Percentiles rank a stretch among this genome's conserved stretches.
phyloP scores from a whole-genome alignment of 2,113 vertebrate species.

The Conger conger region DNA sequence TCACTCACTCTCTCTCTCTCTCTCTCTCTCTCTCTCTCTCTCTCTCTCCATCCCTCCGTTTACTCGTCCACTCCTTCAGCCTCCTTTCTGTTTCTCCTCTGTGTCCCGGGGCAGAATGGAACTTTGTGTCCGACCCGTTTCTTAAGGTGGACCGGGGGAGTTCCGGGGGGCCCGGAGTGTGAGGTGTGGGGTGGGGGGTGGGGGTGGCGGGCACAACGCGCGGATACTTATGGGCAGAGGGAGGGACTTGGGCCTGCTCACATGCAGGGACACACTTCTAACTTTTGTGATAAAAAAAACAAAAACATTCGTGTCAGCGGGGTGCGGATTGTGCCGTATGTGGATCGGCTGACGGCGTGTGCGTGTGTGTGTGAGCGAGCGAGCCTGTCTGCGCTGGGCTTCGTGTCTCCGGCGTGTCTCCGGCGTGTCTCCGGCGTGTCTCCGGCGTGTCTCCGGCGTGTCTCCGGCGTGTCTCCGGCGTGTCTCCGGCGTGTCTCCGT shows the following conservation, averaged over 20 bases:
- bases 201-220: background rate
- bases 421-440: background rate
- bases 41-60: background rate
- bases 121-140: slow-evolving; percentile 15
- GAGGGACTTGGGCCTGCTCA: background rate
- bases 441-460: background rate
- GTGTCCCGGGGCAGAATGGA: slow-evolving; percentile 16
- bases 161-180: background rate
- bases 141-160: slow-evolving; percentile 16
- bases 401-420: background rate
- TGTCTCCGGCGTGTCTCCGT: background rate
- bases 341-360: background rate
- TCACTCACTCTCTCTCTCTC: background rate
- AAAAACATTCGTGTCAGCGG: too few relatives aligned
- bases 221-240: background rate
- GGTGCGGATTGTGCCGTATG: too few relatives aligned
- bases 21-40: background rate
- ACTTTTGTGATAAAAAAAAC: background rate
- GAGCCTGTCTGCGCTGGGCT: background rate
- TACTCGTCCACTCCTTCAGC: background rate
- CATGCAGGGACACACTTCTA: background rate
- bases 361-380: background rate
- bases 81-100: slow-evolving; percentile 39
- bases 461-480: background rate
- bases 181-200: background rate